phyloP scores from a whole-genome alignment of 2,797 vertebrate species.

The Graptemys geographica region DNA sequence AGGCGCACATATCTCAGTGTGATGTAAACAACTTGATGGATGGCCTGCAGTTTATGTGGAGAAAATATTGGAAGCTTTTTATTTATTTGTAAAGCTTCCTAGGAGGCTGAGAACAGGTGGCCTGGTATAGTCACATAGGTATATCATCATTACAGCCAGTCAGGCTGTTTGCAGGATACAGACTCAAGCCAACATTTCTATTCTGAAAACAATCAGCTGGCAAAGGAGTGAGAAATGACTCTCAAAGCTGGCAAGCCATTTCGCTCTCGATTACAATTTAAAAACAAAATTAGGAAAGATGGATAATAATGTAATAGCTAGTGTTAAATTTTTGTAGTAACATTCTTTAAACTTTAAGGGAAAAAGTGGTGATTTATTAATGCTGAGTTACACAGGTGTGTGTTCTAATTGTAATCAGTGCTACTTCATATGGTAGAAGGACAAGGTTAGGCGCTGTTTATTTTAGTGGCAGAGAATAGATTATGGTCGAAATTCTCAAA shows the following conservation, averaged over 20 bases:
- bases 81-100: conserved; percentile 53
- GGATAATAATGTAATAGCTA: neutral
- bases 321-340: neutral
- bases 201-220: conserved; percentile 20
- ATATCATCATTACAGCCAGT: conserved; percentile 28
- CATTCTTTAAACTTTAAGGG: neutral
- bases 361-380: neutral
- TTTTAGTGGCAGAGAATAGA: neutral
- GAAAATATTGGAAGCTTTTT: conserved; percentile 58
- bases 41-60: conserved; percentile 37
- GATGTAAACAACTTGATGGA: conserved; percentile 68
- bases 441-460: neutral
- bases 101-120: conserved; percentile 59
- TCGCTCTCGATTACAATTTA: neutral
- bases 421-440: neutral
- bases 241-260: conserved; percentile 47
- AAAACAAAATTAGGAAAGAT: neutral
- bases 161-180: conserved; percentile 17
- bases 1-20: conserved; percentile 38
- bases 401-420: neutral
- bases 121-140: conserved; percentile 28
- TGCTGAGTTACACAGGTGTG: fast-evolving
- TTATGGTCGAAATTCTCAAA: neutral
- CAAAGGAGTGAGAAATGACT: conserved; percentile 1
- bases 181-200: neutral